These are phyloP conservation scores for Mantis religiosa DNA, from an alignment of 2,888 invertebrate species.

Conservation along the genomic window DNA sequence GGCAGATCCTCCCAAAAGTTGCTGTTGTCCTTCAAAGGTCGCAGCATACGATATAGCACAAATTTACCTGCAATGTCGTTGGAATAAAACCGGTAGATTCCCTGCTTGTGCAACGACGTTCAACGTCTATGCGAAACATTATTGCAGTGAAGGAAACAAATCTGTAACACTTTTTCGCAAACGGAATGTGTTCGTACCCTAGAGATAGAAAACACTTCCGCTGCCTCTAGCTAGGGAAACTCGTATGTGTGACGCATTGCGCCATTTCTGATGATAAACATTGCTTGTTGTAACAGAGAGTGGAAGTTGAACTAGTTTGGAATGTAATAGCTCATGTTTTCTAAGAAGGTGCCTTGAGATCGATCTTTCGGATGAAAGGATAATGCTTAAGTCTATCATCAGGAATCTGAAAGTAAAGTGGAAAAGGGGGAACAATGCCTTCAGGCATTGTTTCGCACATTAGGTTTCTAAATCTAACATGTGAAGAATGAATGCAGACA, in stretches of 20 bases:
- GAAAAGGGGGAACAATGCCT: too few species aligned
- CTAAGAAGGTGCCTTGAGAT: not conserved
- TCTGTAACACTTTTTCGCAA: too few species aligned
- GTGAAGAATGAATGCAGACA: too few species aligned
- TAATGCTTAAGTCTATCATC: too few species aligned
- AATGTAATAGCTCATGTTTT: not conserved
- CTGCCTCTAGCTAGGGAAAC: not conserved
- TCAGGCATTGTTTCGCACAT: too few species aligned
- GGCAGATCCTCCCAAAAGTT: not conserved
- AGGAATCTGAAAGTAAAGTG: too few species aligned
- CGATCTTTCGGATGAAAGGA: not conserved
- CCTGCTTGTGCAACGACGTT: too few species aligned
- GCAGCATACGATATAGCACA: not conserved
- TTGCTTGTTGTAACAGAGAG: not conserved
- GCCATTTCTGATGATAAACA: not conserved
- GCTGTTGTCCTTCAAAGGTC: not conserved
- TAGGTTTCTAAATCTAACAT: too few species aligned
- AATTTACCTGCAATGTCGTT: not conserved
- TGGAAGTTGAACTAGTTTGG: not conserved
- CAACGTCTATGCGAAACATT: too few species aligned
- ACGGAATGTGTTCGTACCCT: not conserved
- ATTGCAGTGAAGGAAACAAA: too few species aligned
- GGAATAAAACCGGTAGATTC: not conserved
- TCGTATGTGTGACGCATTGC: not conserved
- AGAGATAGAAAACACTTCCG: not conserved